A percentile compares a stretch with the other conserved stretches of the same genome.
Evolutionary conservation across 2,113 vertebrate genomes (phyloP).

Genomic region (Chaetodon auriga): DNA sequence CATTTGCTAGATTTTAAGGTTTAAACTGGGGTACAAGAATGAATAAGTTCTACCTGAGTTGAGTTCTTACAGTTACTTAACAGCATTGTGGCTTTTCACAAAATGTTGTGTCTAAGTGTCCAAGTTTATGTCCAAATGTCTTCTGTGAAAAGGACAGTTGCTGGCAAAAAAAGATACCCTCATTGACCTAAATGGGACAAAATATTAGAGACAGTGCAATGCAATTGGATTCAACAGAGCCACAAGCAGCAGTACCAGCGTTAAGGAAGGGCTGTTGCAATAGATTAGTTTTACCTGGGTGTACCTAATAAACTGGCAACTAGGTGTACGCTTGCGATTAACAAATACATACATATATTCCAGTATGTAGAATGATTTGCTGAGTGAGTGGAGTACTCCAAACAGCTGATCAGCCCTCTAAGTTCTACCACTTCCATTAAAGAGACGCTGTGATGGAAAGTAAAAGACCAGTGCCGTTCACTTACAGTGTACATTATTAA

Average conservation of each 20-base stretch:
- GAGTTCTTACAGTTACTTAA: neutral
- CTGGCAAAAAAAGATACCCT: neutral
- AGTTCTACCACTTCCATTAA: neutral
- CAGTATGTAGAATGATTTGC: neutral
- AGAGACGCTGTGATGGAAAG: neutral
- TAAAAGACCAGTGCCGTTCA: neutral
- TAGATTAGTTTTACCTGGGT: too few species aligned
- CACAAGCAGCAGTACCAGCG: neutral
- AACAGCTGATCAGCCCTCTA: neutral
- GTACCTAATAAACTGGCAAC: neutral
- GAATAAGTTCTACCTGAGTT: neutral
- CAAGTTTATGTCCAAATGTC: neutral
- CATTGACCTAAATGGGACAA: neutral
- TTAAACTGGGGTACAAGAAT: neutral
- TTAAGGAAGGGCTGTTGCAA: too few species aligned
- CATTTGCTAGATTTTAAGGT: neutral
- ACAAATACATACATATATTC: neutral
- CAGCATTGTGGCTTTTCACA: neutral
- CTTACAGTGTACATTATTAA: slow-evolving; percentile 1
- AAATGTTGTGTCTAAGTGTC: neutral
- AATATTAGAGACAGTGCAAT: neutral
- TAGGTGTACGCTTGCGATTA: neutral
- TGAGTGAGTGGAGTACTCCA: neutral
- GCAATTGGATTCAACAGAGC: neutral
- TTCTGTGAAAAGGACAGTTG: neutral